phyloP scores from a whole-genome alignment of 2,113 vertebrate species.

The Apistogramma diplotaenia region DNA sequence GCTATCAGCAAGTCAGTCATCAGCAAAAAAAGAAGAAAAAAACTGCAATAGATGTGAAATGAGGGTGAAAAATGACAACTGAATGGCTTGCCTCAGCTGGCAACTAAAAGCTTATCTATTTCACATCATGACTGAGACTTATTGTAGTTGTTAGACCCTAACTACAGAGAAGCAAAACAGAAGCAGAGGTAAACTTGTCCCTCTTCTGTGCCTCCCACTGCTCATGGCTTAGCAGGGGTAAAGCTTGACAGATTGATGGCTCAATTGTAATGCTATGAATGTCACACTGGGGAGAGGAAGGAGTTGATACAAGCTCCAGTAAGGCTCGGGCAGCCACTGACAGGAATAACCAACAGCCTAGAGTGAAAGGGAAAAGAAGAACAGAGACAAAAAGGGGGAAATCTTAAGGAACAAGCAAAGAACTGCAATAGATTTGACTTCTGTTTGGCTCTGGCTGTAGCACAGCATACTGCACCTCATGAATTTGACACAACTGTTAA shows the following conservation, averaged over 20 bases:
- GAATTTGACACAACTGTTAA: slow-evolving; percentile 59
- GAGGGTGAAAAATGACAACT: slow-evolving; percentile 43
- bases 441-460: slow-evolving; percentile 6
- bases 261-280: slow-evolving; percentile 70
- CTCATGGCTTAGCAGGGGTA: slow-evolving; percentile 33
- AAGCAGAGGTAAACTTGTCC: slow-evolving; percentile 35
- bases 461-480: slow-evolving; percentile 33
- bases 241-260: slow-evolving; percentile 69
- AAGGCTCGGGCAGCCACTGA: slow-evolving; percentile 47
- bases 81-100: slow-evolving; percentile 39
- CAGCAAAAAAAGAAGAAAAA: slow-evolving; percentile 4
- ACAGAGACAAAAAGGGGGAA: neutral
- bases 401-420: neutral
- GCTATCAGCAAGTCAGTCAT: slow-evolving; percentile 45
- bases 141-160: slow-evolving; percentile 35
- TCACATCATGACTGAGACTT: slow-evolving; percentile 44
- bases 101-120: slow-evolving; percentile 37
- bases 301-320: slow-evolving; percentile 56
- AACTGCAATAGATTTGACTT: slow-evolving; percentile 26
- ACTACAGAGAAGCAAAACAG: slow-evolving; percentile 31
- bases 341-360: slow-evolving; percentile 52
- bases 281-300: slow-evolving; percentile 49
- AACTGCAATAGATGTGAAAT: slow-evolving; percentile 29
- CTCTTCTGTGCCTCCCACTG: slow-evolving; percentile 20
- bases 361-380: slow-evolving; percentile 12